These are phyloP conservation scores for Philopotamus ludificatus DNA, from an alignment of 1,140 invertebrate genomes.

Conservation along the genomic window DNA sequence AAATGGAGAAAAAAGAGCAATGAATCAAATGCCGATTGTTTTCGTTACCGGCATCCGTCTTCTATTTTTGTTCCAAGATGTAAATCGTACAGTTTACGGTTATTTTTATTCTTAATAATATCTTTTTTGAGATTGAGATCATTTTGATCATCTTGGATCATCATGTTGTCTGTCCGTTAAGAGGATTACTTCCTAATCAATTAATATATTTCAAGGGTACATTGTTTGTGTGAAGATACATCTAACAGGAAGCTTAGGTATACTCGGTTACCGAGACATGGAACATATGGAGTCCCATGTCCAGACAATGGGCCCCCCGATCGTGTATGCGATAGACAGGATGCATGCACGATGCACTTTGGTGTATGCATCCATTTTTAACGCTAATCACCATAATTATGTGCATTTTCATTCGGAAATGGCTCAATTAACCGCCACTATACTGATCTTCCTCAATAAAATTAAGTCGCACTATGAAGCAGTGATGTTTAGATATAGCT, in stretches of 20 bases:
- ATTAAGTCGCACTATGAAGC: too few relatives aligned
- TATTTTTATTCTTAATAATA: too few relatives aligned
- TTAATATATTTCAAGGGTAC: neutral
- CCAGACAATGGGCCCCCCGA: neutral
- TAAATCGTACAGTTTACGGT: too few relatives aligned
- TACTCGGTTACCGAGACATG: neutral
- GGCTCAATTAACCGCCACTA: too few relatives aligned
- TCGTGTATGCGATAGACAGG: neutral
- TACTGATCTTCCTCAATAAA: too few relatives aligned
- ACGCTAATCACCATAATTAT: too few relatives aligned
- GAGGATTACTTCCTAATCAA: neutral
- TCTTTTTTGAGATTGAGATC: too few relatives aligned
- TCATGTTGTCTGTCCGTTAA: too few relatives aligned
- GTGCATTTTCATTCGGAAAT: too few relatives aligned
- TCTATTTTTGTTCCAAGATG: constrained; percentile 5
- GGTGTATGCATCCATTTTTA: too few relatives aligned
- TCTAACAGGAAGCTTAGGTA: neutral
- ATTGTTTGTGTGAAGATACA: neutral
- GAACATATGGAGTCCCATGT: neutral
- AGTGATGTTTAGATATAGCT: too few relatives aligned
- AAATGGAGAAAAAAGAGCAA: neutral
- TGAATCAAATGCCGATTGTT: constrained; percentile 1
- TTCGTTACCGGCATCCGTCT: constrained; percentile 2
- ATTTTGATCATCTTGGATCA: too few relatives aligned
- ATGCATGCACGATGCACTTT: neutral